Base-by-base conservation (phyloP, 2,888 invertebrate genomes). In the Hyposoter dolosus region DNA sequence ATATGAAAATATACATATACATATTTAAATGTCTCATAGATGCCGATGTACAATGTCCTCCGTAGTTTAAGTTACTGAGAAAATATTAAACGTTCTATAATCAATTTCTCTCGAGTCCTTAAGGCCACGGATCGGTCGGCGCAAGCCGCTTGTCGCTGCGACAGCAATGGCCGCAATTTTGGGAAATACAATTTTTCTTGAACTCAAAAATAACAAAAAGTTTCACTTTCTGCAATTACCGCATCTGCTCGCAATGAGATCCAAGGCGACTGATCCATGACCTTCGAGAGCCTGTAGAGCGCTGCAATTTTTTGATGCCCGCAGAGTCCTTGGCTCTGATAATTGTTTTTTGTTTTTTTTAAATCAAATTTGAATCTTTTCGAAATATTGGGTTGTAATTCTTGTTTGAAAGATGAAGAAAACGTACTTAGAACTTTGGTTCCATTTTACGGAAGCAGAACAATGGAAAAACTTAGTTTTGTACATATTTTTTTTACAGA, bases 1-100 rank as follows among this genome's bases (percentile, higher is more conserved):
- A 66, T 66, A 43, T 66, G 32, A 66, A 15, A 66, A 77, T 66
- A 43, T 66, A 66, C 19, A 50, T 77, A 47, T 72, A 53, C 32
- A 72, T 32, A 71, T 63, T 45, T 32, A 76, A 56, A 63, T 76
- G 23, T 23, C 43, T 35, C 60, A 45, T 75, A 63, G 43, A 19
- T 9, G 35, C 45, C 19, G 17, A 35, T 19, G 65, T 66, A 35
- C 47, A 65, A 47, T 47, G 35, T 76, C 35, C 65, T 76, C 35
- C 19, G 19, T 76, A 76, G 19, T 40, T 45, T 65, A 76, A 65
- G 60, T 23, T 43, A 28, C 3, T 4, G 60, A 63, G n/a, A 28
- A 63, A 75, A 53, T 23, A 75, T 75, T 75, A 28, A 60, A 60
- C 60, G 72, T 23, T 17, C 19, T 32, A 0, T 15, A 56, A 40